Conservation (phyloP, 2,113 vertebrate species). For the Cardinalis cardinalis region DNA sequence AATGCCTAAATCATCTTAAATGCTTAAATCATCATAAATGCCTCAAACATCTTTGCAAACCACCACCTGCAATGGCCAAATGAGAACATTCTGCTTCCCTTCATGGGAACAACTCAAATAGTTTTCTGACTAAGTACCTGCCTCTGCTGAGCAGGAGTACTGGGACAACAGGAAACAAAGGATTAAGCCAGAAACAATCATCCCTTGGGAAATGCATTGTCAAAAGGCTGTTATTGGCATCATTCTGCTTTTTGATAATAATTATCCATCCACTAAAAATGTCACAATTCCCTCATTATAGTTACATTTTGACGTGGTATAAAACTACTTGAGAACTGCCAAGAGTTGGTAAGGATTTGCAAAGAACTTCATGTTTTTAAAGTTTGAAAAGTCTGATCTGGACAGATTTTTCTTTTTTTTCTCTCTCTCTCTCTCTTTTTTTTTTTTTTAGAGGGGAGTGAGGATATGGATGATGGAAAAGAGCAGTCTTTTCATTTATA, state of each 20-base stretch:
- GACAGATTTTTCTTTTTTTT: background rate
- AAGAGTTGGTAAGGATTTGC: background rate
- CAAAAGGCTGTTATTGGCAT: background rate
- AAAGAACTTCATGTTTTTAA: background rate
- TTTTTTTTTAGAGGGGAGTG: background rate
- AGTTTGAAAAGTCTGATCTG: background rate
- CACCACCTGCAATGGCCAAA: background rate
- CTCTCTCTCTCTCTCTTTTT: no score
- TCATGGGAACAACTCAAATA: fast-evolving
- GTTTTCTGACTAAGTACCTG: background rate
- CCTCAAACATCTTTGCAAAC: background rate
- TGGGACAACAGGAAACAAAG: background rate
- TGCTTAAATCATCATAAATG: background rate
- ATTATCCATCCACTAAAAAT: background rate
- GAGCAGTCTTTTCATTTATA: constrained; percentile 51
- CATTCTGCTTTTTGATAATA: background rate
- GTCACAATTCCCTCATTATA: fast-evolving
- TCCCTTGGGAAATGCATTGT: background rate
- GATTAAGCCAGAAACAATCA: background rate
- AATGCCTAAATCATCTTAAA: background rate
- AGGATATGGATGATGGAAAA: background rate
- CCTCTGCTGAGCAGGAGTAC: background rate
- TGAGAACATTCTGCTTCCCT: background rate
- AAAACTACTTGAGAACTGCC: background rate
- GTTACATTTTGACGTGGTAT: background rate